Evolutionary conservation across 2,888 invertebrate genomes (phyloP), one percentile per base, ranked within the genome.

Genomic region (Abrostola triplasia): DNA sequence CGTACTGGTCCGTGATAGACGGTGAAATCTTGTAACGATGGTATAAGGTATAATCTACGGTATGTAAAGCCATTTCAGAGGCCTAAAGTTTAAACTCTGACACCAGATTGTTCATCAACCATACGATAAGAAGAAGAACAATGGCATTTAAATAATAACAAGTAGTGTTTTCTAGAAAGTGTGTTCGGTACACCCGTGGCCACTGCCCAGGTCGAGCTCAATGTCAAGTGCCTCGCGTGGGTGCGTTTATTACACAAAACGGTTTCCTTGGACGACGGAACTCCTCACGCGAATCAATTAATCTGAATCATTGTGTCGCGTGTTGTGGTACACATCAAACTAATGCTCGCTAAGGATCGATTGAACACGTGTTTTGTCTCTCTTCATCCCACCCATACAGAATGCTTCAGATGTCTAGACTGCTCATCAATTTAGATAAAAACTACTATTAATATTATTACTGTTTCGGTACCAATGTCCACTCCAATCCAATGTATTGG

Each of bases 281-380:
- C 79, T 81, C 62, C 79, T 83, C 85, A 84, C 83, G 88, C 84
- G 84, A 83, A 85, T 84, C 86, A 90, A 91, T 91, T 90, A 88
- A 84, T 87, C 84, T 72, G 82, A 85, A 88, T 89, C 81, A 84
- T 83, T 80, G 75, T 71, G 80, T 88, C 84, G 87, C 87, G 86
- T 88, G 87, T 80, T 75, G 68, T 82, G 76, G 75, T 76, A 75
- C 77, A 80, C 82, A 83, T 83, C 79, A 80, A 82, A 83, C 81
- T 75, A 67, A 71, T 74, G 66, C 70, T 78, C 75, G 67, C 66
- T 68, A 67, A 57, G 78, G 73, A 71, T 78, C 77, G 68, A 59
- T 67, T 62, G 65, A 73, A 71, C 83, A 84, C 81, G 79, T 84
- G 85, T 73, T 77, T 67, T 38, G 49, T 67, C 65, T 72, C 74